These are phyloP conservation scores for Leucosticte australis DNA, from an alignment of 2,113 vertebrate species.

Conservation along the genomic window DNA sequence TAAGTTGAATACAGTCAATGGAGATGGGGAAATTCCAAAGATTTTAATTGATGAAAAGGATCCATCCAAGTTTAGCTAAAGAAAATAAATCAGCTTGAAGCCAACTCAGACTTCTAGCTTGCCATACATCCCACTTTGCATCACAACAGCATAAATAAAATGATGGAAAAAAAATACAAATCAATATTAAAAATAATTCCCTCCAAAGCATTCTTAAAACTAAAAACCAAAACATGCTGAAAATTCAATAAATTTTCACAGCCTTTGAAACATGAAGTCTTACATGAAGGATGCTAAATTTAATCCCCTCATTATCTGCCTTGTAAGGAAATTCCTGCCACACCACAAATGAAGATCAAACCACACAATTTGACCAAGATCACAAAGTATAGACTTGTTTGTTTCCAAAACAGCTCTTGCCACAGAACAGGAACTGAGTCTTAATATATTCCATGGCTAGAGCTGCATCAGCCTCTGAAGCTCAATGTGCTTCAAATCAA, in stretches of 20 bases:
- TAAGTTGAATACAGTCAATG: not conserved
- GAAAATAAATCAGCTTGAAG: not conserved
- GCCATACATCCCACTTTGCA: not conserved
- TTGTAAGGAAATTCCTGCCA: conserved; percentile 73
- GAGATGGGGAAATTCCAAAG: not conserved
- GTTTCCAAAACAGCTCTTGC: conserved; percentile 61
- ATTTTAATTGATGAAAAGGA: not conserved
- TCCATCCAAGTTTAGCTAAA: not conserved
- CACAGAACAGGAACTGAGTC: conserved; percentile 62
- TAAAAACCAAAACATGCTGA: not conserved
- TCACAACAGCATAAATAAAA: not conserved
- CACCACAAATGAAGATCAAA: conserved; percentile 69
- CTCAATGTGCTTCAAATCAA: conserved; percentile 60
- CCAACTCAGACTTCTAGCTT: not conserved
- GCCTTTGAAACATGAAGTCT: conserved; percentile 59
- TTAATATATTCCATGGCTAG: conserved; percentile 52
- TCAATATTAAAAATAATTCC: not conserved
- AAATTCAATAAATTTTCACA: conserved; percentile 27
- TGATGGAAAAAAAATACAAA: not conserved
- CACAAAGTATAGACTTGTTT: conserved; percentile 70
- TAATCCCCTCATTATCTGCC: conserved; percentile 63
- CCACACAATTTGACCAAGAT: conserved; percentile 72
- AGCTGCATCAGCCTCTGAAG: conserved; percentile 33
- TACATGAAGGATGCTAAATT: conserved; percentile 66
- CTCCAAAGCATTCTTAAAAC: not conserved